Evolutionary conservation across 2,113 vertebrate species (phyloP).

Genomic region (Ranitomeya imitator): DNA sequence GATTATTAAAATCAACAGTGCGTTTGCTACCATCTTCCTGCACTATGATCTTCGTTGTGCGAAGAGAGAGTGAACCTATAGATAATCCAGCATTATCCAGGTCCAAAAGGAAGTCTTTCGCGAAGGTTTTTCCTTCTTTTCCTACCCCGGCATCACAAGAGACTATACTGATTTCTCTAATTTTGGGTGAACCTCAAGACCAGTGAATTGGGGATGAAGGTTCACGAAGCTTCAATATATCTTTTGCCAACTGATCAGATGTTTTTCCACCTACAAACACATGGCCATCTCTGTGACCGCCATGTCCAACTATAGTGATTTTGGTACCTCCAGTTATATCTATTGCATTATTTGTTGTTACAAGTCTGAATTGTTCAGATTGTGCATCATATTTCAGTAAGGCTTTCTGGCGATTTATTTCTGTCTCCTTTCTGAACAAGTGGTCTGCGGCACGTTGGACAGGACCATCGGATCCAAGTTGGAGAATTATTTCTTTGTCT

Average conservation of each 20-base stretch:
- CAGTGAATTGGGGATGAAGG: constrained; percentile 2
- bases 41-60: neutral
- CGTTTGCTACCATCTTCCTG: constrained; percentile 11
- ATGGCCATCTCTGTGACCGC: neutral
- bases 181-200: neutral
- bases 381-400: neutral
- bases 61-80: constrained; percentile 15
- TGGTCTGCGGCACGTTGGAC: neutral
- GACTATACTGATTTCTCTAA: neutral
- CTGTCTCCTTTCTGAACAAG: neutral
- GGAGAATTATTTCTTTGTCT: neutral
- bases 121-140: neutral
- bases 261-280: neutral
- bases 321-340: neutral
- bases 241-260: constrained; percentile 4
- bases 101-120: neutral
- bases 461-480: neutral
- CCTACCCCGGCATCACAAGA: constrained; percentile 18
- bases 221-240: neutral
- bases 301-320: constrained; percentile 13
- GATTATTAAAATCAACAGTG: neutral
- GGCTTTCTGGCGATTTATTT: neutral
- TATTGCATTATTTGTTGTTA: neutral
- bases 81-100: neutral
- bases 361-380: neutral